Conservation (phyloP, 2,797 vertebrate species). For the Artibeus lituratus region DNA sequence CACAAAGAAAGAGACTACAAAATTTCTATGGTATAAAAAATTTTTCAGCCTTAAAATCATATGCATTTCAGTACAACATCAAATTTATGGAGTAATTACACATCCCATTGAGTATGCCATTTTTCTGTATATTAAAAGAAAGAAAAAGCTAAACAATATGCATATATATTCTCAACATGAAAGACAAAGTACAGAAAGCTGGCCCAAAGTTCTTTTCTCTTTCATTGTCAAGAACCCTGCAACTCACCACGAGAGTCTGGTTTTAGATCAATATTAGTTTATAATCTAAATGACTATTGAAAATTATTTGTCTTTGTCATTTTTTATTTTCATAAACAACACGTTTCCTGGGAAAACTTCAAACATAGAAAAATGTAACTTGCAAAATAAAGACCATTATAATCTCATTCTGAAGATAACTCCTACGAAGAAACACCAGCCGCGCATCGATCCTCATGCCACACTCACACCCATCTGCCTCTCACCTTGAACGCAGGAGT, state of each 20-base stretch:
- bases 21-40: neutral
- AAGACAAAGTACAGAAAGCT: neutral
- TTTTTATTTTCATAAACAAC: neutral
- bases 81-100: neutral
- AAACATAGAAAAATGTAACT: neutral
- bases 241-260: neutral
- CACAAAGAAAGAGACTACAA: neutral
- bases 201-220: neutral
- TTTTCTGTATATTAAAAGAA: neutral
- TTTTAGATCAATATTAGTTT: neutral
- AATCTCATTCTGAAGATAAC: neutral
- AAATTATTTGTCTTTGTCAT: constrained; percentile 15
- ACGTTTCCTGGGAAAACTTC: neutral
- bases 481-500: constrained; percentile 93
- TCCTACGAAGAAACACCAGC: neutral
- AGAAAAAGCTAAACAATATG: neutral
- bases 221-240: neutral
- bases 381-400: neutral
- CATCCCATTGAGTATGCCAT: neutral
- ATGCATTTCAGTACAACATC: neutral
- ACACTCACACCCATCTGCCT: neutral
- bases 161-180: neutral
- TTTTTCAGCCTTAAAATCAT: constrained; percentile 9
- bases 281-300: neutral
- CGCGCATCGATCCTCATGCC: neutral